phyloP scores from a whole-genome alignment of 2,888 invertebrate genomes.

The Pegoplata infirma region DNA sequence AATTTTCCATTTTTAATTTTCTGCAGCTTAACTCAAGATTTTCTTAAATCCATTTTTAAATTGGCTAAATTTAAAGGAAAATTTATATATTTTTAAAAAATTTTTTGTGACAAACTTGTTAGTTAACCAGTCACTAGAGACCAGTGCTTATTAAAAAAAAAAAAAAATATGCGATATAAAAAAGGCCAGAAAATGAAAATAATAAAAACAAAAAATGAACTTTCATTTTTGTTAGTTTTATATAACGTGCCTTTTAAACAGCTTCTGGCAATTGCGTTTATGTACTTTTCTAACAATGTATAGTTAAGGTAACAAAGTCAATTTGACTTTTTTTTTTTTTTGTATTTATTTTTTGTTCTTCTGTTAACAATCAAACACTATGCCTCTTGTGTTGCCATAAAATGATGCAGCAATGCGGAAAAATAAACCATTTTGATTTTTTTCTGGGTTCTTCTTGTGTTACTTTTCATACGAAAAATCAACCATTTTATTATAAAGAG shows the following conservation, averaged over 20 bases:
- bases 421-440: constrained; percentile 74
- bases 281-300: constrained; percentile 47
- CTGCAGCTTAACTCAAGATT: not conserved
- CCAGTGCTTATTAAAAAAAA: constrained; percentile 26
- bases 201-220: not conserved
- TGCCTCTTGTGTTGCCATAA: constrained; percentile 52
- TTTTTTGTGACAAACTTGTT: constrained; percentile 22
- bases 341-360: not conserved
- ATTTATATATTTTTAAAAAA: not conserved
- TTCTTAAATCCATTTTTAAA: constrained; percentile 21
- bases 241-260: constrained; percentile 25
- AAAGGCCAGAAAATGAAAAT: not conserved
- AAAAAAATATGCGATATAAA: not conserved
- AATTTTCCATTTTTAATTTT: constrained; percentile 17
- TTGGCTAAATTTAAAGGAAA: not conserved
- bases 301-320: constrained; percentile 60
- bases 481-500: constrained; percentile 51
- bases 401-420: constrained; percentile 65
- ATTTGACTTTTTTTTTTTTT: constrained; percentile 52
- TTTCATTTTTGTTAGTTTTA: constrained; percentile 18
- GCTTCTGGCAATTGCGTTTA: constrained; percentile 38
- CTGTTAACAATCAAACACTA: constrained; percentile 53
- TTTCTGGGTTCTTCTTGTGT: constrained; percentile 48
- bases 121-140: constrained; percentile 39
- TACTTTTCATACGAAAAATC: constrained; percentile 65